These are phyloP conservation scores for Teleiodes luculella DNA, from an alignment of 2,888 invertebrate genomes.

Conservation along the genomic window DNA sequence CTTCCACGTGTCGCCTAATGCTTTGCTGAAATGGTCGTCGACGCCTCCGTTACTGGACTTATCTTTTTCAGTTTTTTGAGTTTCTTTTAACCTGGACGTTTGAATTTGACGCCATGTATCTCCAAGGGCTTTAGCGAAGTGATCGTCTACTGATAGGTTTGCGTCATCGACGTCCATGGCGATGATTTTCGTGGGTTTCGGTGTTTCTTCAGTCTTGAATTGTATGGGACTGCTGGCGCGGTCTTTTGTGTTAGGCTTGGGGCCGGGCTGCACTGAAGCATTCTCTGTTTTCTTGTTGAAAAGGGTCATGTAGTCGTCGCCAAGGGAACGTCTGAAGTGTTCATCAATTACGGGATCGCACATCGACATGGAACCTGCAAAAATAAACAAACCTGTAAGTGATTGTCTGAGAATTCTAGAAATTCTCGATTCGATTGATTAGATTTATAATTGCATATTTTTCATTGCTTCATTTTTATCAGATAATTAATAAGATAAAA, in stretches of 20 bases:
- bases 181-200: slow-evolving; percentile 62
- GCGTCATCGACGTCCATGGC: slow-evolving; percentile 80
- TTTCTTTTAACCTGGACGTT: slow-evolving; percentile 77
- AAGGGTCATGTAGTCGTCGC: slow-evolving; percentile 86
- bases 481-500: no score
- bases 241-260: slow-evolving; percentile 70
- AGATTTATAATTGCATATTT: no score
- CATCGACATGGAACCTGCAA: slow-evolving; percentile 83
- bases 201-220: slow-evolving; percentile 58
- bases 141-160: slow-evolving; percentile 89
- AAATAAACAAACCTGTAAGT: slow-evolving; percentile 1
- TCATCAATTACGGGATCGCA: slow-evolving; percentile 96
- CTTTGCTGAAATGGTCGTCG: slow-evolving; percentile 96
- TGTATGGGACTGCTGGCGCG: slow-evolving; percentile 72
- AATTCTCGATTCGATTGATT: no score
- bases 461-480: no score
- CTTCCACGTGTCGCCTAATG: slow-evolving; percentile 90
- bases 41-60: slow-evolving; percentile 70
- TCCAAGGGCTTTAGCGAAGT: slow-evolving; percentile 93
- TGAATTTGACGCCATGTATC: slow-evolving; percentile 90
- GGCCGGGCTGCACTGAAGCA: slow-evolving; percentile 40
- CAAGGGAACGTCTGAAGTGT: slow-evolving; percentile 94
- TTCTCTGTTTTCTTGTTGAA: slow-evolving; percentile 78
- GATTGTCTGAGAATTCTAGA: no score
- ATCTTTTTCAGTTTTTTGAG: slow-evolving; percentile 46